Percentiles rank a stretch among this genome's conserved stretches.
phyloP scores from a whole-genome alignment of 2,888 invertebrate genomes.

The Drosophila kambysellisi region DNA sequence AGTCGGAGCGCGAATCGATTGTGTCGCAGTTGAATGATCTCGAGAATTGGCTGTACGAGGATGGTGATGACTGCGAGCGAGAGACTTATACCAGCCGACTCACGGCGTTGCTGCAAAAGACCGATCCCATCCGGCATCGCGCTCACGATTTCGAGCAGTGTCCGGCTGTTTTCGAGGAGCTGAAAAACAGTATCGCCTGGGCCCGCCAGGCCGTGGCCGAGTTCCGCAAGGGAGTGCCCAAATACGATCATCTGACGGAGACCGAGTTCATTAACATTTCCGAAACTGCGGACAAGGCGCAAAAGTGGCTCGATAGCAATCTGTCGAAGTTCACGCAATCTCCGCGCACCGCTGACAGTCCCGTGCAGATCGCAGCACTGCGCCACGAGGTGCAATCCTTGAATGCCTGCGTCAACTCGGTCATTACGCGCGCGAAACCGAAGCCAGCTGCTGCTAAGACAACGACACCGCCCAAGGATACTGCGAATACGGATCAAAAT shows the following conservation, averaged over 20 bases:
- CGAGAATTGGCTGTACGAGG: slow-evolving; percentile 98
- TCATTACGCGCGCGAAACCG: slow-evolving; percentile 96
- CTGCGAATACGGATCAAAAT: slow-evolving; percentile 63
- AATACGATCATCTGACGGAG: slow-evolving; percentile 92
- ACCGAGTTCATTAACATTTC: slow-evolving; percentile 92
- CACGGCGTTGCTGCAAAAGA: slow-evolving; percentile 89
- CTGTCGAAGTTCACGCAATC: slow-evolving; percentile 88
- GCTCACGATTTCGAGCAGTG: slow-evolving; percentile 93
- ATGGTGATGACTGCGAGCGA: slow-evolving; percentile 96
- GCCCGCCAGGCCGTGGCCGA: slow-evolving; percentile 92
- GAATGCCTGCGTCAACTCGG: slow-evolving; percentile 87
- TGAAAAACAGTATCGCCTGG: slow-evolving; percentile 91
- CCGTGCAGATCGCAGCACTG: slow-evolving; percentile 92
- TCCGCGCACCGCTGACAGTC: slow-evolving; percentile 90
- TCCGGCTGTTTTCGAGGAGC: slow-evolving; percentile 92
- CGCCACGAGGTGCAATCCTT: slow-evolving; percentile 90
- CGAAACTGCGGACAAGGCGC: slow-evolving; percentile 89
- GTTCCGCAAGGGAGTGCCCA: slow-evolving; percentile 89
- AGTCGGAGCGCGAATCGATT: slow-evolving; percentile 88
- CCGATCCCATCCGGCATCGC: slow-evolving; percentile 95
- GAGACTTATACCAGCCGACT: slow-evolving; percentile 89
- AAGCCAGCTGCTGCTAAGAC: slow-evolving; percentile 87
- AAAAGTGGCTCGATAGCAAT: slow-evolving; percentile 93
- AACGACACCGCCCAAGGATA: slow-evolving; percentile 72
- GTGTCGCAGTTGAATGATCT: slow-evolving; percentile 91